Evolutionary conservation across 2,888 invertebrate species (phyloP), one percentile per base, ranked within the genome.

Genomic region (Coleophora flavipennella): DNA sequence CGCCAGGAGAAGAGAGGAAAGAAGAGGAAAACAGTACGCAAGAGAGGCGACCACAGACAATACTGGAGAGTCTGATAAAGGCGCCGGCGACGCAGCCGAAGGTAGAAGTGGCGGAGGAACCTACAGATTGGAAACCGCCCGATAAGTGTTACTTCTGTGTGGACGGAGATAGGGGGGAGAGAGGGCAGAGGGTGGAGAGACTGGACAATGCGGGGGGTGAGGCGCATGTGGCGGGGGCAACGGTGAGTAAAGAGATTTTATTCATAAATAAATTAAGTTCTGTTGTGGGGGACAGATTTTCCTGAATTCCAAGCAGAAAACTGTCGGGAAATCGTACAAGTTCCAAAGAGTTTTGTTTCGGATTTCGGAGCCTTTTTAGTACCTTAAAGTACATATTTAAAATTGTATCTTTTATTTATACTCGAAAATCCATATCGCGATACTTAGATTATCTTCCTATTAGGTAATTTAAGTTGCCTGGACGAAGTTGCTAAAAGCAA

Each of bases 111-210:
- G 48, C 66, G 20, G 83, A 80, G 48, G 79, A 80, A 46, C 88
- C 88, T 36, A 71, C 86, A 67, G 93, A 93, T 74, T 94, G 93
- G 93, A 91, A 90, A 74, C 93, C 93, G 57, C 87, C 91, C 72
- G 91, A 91, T 73, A 92, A 93, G 87, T 94, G 93, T 81, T 90
- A 92, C 87, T 93, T 93, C 81, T 94, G 93, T 79, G 90, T 80
- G 52, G 83, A 83, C 61, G 83, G 77, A 44, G 78, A 77, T 43
- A 55, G 66, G 38, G 57, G 50, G 31, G 29, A 29, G 10, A 29
- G 29, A 10, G 11, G 29, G 29, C 28, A n/a, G n/a, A 55, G 66
- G 38, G 57, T 49, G 31, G 29, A 29, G 10, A 29, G 29, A 10
- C 4, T 7, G 29, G 75, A 66, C 39, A 46, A 41, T 36, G 50